These are phyloP conservation scores for Sprattus sprattus DNA, from an alignment of 2,113 vertebrate species.

Conservation along the genomic window DNA sequence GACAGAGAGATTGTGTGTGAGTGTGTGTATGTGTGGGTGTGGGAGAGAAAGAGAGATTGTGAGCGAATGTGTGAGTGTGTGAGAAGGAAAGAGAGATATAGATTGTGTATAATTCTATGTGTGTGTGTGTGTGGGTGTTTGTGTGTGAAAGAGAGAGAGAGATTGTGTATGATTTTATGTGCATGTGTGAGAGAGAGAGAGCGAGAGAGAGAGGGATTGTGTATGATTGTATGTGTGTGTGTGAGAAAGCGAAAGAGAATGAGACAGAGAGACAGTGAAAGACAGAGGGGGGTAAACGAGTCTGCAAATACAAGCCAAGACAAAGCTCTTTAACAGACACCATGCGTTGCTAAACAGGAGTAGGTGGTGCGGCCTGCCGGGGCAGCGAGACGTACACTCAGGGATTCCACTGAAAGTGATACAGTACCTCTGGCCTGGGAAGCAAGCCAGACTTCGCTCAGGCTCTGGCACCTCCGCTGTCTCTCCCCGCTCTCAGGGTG, in stretches of 20 bases:
- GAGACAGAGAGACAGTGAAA: not conserved
- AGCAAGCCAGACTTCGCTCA: constrained; percentile 28
- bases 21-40: not conserved
- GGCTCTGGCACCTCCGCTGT: not conserved
- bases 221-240: too few species aligned
- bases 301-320: not conserved
- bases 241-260: not conserved
- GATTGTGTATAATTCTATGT: not conserved
- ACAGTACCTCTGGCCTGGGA: constrained; percentile 35
- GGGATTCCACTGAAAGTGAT: constrained; percentile 49
- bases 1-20: not conserved
- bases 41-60: not conserved
- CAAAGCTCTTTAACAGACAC: constrained; percentile 3
- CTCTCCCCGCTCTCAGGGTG: not conserved
- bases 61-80: not conserved
- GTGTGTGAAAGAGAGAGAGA: not conserved
- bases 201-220: not conserved
- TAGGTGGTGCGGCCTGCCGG: not conserved
- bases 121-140: not conserved
- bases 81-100: not conserved
- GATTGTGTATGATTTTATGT: not conserved
- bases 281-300: not conserved
- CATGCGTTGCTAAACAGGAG: constrained; percentile 28
- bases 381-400: constrained; percentile 39
- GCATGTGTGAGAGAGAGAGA: not conserved